Evolutionary conservation across 2,113 vertebrate genomes (phyloP).

Genomic region (Meles meles): DNA sequence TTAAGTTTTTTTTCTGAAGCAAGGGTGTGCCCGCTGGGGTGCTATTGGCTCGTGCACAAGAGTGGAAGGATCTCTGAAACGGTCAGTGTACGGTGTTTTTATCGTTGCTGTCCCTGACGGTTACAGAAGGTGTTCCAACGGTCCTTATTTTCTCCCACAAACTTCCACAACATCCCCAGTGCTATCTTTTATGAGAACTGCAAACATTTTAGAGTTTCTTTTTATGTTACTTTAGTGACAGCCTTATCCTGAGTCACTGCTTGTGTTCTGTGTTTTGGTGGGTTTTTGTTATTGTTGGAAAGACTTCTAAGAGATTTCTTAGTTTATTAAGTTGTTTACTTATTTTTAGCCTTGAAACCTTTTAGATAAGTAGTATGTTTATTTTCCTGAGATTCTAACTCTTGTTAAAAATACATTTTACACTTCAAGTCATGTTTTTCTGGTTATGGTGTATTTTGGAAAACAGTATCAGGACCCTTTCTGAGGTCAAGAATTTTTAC

Average conservation of each 20-base stretch:
- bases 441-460: neutral
- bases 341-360: neutral
- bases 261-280: neutral
- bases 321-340: neutral
- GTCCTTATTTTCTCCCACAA: neutral
- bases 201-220: neutral
- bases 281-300: neutral
- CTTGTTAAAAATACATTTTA: neutral
- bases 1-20: slow-evolving; percentile 18
- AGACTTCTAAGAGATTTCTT: neutral
- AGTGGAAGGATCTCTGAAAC: neutral
- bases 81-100: neutral
- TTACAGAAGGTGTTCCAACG: neutral
- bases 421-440: neutral
- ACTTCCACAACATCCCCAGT: neutral
- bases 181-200: neutral
- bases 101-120: neutral
- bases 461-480: neutral
- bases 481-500: slow-evolving; percentile 14
- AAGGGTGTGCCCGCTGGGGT: neutral
- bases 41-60: neutral
- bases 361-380: neutral
- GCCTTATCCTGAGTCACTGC: neutral
- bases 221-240: slow-evolving; percentile 8
- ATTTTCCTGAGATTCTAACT: neutral